phyloP scores from a whole-genome alignment of 2,797 vertebrate genomes.

The Esox lucius region DNA sequence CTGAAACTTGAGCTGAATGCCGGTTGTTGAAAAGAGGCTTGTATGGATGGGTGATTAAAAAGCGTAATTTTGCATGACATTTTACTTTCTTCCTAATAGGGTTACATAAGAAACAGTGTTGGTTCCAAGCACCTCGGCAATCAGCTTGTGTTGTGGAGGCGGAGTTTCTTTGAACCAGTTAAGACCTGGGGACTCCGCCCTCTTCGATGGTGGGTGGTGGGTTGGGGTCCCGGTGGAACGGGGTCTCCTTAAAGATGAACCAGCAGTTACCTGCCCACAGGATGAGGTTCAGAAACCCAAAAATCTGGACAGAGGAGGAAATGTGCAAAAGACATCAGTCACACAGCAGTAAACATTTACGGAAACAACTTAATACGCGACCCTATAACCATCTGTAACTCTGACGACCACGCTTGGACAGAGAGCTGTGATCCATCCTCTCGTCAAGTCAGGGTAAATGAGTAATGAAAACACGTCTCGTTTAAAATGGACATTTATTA shows the following conservation, averaged over 20 bases:
- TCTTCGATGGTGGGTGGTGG: slow-evolving; percentile 71
- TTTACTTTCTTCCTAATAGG: slow-evolving; percentile 36
- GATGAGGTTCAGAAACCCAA: slow-evolving; percentile 91
- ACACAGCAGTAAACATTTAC: not conserved
- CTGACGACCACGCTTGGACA: not conserved
- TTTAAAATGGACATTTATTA: no score
- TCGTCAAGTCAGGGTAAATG: no score
- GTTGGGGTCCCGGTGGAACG: slow-evolving; percentile 78
- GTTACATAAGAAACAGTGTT: slow-evolving; percentile 40
- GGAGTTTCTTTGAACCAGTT: slow-evolving; percentile 32
- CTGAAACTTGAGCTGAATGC: slow-evolving; percentile 23
- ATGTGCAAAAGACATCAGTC: not conserved
- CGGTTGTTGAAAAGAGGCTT: slow-evolving; percentile 4
- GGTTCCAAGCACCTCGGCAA: slow-evolving; percentile 37
- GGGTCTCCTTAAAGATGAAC: slow-evolving; percentile 94
- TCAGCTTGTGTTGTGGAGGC: slow-evolving; percentile 23
- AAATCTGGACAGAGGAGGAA: slow-evolving; percentile 72
- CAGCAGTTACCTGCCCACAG: slow-evolving; percentile 93
- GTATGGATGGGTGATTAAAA: not conserved
- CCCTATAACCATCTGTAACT: not conserved
- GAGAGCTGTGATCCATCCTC: no score
- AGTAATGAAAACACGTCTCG: no score
- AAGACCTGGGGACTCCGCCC: slow-evolving; percentile 69
- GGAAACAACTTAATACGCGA: not conserved
- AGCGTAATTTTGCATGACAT: slow-evolving; percentile 6